Conservation (phyloP, 2,797 vertebrate genomes). For the Poeciliopsis paucimaculata region DNA sequence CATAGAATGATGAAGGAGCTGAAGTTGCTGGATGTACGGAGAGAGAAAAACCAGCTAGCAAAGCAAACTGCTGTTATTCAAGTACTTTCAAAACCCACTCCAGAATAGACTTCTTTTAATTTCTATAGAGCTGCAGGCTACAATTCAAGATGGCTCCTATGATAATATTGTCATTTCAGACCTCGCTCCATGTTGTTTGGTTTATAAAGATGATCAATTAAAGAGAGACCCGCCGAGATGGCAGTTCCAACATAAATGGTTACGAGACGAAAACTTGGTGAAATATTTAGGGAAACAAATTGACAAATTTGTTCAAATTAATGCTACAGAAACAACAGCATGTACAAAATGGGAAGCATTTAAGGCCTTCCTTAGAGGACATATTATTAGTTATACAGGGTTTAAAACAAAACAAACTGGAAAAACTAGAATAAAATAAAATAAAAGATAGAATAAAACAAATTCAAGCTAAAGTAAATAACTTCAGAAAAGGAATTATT, state of each 20-base stretch:
- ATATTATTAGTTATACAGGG: not conserved
- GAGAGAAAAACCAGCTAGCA: not conserved
- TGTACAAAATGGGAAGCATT: not conserved
- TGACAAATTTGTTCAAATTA: no score
- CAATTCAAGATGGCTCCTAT: not conserved
- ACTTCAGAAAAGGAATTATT: not conserved
- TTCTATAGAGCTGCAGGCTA: not conserved
- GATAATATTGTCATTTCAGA: slow-evolving; percentile 18
- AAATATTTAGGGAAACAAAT: no score
- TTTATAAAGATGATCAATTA: not conserved
- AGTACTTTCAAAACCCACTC: not conserved
- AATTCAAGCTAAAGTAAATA: not conserved
- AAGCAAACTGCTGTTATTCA: not conserved
- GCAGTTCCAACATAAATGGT: slow-evolving; percentile 2
- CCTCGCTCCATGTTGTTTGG: not conserved
- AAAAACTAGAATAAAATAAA: not conserved
- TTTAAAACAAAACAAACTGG: not conserved
- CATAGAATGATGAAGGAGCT: not conserved
- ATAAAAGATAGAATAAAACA: not conserved
- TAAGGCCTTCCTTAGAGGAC: not conserved
- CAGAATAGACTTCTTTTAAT: not conserved
- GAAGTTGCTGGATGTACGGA: not conserved
- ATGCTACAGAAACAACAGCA: no score
- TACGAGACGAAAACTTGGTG: slow-evolving; percentile 15
- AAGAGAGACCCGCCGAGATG: not conserved